These are phyloP conservation scores for Anthonomus grandis DNA, from an alignment of 1,140 invertebrate species.

Conservation along the genomic window DNA sequence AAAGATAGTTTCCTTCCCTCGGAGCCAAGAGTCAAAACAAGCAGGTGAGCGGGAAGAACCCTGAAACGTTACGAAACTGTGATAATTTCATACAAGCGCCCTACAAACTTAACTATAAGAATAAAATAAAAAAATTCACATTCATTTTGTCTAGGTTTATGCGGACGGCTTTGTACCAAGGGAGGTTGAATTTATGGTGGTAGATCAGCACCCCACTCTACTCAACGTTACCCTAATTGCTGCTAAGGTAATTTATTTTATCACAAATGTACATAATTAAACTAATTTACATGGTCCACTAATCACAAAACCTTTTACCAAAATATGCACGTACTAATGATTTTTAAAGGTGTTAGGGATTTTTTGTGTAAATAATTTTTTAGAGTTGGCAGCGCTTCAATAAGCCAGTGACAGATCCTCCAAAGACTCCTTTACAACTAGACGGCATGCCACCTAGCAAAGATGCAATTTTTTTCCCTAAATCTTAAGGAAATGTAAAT, in stretches of 20 bases:
- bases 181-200: slow-evolving; percentile 81
- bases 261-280: neutral
- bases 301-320: no score
- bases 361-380: slow-evolving; percentile 22
- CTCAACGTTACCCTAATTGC: slow-evolving; percentile 79
- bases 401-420: slow-evolving; percentile 26
- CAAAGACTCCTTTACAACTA: slow-evolving; percentile 28
- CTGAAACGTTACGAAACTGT: no score
- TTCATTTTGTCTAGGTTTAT: slow-evolving; percentile 65
- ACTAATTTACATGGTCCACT: no score
- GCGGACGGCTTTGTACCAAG: slow-evolving; percentile 78
- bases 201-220: slow-evolving; percentile 79
- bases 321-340: no score
- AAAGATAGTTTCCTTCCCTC: no score
- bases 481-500: slow-evolving; percentile 29
- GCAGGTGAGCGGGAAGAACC: no score
- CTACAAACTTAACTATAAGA: no score
- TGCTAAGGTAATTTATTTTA: slow-evolving; percentile 62
- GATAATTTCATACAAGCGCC: no score
- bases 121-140: no score
- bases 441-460: slow-evolving; percentile 26
- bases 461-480: slow-evolving; percentile 30
- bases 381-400: slow-evolving; percentile 28
- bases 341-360: no score
- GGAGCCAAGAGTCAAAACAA: no score